phyloP scores from a whole-genome alignment of 2,113 vertebrate genomes.

The Turnix velox region DNA sequence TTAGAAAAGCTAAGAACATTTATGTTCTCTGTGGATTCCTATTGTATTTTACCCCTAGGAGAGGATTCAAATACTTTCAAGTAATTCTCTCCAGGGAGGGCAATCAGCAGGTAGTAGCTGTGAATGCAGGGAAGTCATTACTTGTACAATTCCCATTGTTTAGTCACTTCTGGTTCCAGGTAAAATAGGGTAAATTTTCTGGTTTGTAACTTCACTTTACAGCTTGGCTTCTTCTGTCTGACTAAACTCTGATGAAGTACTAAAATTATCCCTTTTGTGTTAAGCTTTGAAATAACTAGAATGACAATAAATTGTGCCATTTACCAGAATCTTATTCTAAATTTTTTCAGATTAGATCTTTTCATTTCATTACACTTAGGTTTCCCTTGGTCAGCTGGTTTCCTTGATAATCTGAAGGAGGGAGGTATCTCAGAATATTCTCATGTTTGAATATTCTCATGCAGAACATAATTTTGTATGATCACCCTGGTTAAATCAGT shows the following conservation, averaged over 20 bases:
- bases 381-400: neutral
- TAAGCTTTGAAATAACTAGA: neutral
- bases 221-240: neutral
- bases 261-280: accelerated
- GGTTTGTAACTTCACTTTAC: too few relatives aligned
- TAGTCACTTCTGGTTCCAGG: neutral
- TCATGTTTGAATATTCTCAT: neutral
- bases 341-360: neutral
- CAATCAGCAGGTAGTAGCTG: neutral
- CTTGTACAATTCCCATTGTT: constrained; percentile 4
- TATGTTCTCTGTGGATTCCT: constrained; percentile 38
- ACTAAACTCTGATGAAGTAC: neutral
- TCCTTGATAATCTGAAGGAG: neutral
- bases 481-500: neutral
- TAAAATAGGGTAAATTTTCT: too few relatives aligned
- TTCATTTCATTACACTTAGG: neutral
- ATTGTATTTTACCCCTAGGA: constrained; percentile 43
- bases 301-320: neutral
- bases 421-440: neutral
- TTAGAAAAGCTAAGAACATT: constrained; percentile 62
- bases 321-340: neutral
- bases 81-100: constrained; percentile 27
- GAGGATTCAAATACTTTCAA: constrained; percentile 32
- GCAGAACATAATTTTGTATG: neutral
- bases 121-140: constrained; percentile 27